Conservation (phyloP, 2,888 invertebrate genomes). For the Thumatha senex region DNA sequence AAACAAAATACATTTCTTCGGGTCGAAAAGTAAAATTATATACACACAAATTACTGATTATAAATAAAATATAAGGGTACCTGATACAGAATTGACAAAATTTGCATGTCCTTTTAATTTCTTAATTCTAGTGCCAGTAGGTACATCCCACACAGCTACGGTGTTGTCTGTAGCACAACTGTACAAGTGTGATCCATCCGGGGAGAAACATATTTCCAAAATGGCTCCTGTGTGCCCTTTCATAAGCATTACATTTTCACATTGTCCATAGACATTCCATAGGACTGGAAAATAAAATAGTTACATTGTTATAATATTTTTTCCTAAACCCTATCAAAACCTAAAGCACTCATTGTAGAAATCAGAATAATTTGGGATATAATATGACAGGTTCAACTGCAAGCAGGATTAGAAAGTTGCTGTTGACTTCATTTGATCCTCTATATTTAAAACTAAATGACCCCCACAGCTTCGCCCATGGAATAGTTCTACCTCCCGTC, state of each 20-base stretch:
- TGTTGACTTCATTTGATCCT: too few species aligned
- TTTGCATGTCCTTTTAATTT: conserved; percentile 93
- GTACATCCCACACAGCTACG: conserved; percentile 97
- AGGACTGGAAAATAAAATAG: conserved; percentile 83
- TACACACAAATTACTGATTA: too few species aligned
- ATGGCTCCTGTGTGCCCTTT: conserved; percentile 97
- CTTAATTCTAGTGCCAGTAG: conserved; percentile 93
- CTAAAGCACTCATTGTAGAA: too few species aligned
- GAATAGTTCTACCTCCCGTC: too few species aligned
- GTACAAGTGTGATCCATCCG: conserved; percentile 92
- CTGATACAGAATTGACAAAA: conserved; percentile 89
- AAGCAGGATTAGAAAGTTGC: too few species aligned
- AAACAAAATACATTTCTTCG: too few species aligned
- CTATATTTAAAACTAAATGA: too few species aligned
- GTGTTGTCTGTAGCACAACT: conserved; percentile 98
- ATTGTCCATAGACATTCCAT: conserved; percentile 99
- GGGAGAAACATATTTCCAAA: conserved; percentile 95
- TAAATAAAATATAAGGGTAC: conserved; percentile 38
- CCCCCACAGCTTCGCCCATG: too few species aligned
- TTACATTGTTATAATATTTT: background rate
- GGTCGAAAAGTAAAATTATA: too few species aligned
- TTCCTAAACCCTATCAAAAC: too few species aligned
- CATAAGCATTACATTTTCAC: conserved; percentile 97
- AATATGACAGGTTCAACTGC: too few species aligned
- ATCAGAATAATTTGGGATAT: too few species aligned